Percentiles rank a stretch among this genome's conserved stretches.
Conservation (phyloP, 64 coral and sea anemone species). For the Catalaphyllia jardinei region DNA sequence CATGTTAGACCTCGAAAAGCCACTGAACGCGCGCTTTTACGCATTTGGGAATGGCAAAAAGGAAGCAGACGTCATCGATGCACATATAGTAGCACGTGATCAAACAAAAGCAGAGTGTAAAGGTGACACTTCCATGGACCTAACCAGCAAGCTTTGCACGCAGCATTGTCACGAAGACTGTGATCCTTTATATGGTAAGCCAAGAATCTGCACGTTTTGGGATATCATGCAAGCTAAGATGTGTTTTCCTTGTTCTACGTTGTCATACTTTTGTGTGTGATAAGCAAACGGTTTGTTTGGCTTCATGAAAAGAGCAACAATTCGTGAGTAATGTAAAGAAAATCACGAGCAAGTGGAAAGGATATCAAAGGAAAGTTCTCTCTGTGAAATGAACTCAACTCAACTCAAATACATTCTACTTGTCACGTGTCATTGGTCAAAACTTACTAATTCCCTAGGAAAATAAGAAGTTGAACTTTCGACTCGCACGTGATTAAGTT, state of each 20-base stretch:
- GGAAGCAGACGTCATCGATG: conserved; percentile 18
- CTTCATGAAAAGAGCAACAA: too few relatives aligned
- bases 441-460: too few relatives aligned
- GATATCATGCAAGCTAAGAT: background rate
- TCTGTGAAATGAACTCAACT: too few relatives aligned
- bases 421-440: too few relatives aligned
- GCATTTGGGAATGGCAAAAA: conserved; percentile 51
- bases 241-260: background rate
- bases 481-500: too few relatives aligned
- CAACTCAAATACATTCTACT: too few relatives aligned
- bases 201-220: background rate
- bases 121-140: conserved; percentile 42
- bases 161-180: conserved; percentile 66
- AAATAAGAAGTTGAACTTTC: too few relatives aligned
- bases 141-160: background rate
- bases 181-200: conserved; percentile 45
- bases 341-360: too few relatives aligned
- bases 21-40: conserved; percentile 44
- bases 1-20: conserved; percentile 9
- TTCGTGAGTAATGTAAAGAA: too few relatives aligned
- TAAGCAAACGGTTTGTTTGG: too few relatives aligned
- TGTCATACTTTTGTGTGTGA: background rate
- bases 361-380: too few relatives aligned
- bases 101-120: conserved; percentile 40
- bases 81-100: conserved; percentile 41